Percentiles rank a stretch among this genome's conserved stretches.
phyloP scores from a whole-genome alignment of 1,140 invertebrate species.

The Calosoma granatense region DNA sequence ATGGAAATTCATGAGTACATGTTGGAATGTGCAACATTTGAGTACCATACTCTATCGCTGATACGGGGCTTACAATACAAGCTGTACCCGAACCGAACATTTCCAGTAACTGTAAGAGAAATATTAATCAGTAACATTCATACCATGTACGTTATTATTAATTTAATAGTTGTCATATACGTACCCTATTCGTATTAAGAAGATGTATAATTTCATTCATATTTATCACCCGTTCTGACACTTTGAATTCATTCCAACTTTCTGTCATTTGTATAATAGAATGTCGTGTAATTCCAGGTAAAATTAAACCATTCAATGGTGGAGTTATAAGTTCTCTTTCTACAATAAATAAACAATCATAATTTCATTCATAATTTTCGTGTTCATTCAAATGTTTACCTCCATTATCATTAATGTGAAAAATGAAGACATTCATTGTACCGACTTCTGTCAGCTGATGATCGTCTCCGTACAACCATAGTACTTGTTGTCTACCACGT shows the following conservation, averaged over 20 bases:
- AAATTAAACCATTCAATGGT: constrained; percentile 81
- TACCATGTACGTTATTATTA: neutral
- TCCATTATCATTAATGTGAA: constrained; percentile 80
- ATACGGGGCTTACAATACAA: constrained; percentile 83
- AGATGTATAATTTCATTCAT: constrained; percentile 75
- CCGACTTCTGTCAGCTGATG: constrained; percentile 95
- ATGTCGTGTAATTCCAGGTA: constrained; percentile 87
- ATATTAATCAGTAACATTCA: neutral
- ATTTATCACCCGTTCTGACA: constrained; percentile 73
- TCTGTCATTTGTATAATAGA: constrained; percentile 73
- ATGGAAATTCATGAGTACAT: constrained; percentile 52
- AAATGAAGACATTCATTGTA: constrained; percentile 97
- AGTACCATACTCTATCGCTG: constrained; percentile 62
- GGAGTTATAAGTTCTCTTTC: constrained; percentile 89
- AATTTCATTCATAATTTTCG: too few species aligned
- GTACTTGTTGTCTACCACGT: constrained; percentile 84
- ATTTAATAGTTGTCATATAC: constrained; percentile 24
- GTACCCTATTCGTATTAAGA: constrained; percentile 73
- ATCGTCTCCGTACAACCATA: constrained; percentile 95
- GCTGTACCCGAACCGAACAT: constrained; percentile 94
- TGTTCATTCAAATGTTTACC: too few species aligned
- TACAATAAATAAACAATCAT: constrained; percentile 43
- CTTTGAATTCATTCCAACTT: constrained; percentile 81
- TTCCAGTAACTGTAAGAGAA: constrained; percentile 65
- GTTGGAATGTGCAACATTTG: constrained; percentile 62